These are phyloP conservation scores for Acleris literana DNA, from an alignment of 2,888 invertebrate species.

Conservation along the genomic window DNA sequence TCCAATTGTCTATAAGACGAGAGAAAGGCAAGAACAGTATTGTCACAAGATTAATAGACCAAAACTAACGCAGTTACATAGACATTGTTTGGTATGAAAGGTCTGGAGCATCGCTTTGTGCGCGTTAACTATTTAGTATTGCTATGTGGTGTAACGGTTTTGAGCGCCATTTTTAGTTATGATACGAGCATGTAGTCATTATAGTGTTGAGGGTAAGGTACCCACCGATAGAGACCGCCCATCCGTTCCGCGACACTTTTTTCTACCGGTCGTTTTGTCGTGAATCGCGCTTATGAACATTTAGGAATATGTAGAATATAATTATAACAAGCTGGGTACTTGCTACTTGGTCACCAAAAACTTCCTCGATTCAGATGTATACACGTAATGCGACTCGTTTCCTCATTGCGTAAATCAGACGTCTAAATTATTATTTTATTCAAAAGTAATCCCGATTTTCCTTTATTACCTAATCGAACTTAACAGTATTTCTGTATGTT, in stretches of 20 bases:
- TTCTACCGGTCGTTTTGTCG: slow-evolving; percentile 13
- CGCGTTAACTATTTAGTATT: slow-evolving; percentile 64
- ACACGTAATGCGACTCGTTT: slow-evolving; percentile 8
- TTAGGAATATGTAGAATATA: slow-evolving; percentile 9
- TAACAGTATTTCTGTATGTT: not conserved
- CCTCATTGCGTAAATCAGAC: slow-evolving; percentile 24
- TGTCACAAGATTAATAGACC: slow-evolving; percentile 54
- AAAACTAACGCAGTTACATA: slow-evolving; percentile 53
- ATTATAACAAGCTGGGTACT: not conserved
- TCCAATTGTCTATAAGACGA: slow-evolving; percentile 23
- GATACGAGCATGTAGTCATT: slow-evolving; percentile 51
- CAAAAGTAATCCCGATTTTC: not conserved
- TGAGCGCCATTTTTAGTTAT: slow-evolving; percentile 65
- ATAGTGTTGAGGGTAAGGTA: slow-evolving; percentile 45
- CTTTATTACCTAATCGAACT: not conserved
- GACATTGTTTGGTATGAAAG: slow-evolving; percentile 51
- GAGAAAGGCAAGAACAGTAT: slow-evolving; percentile 33
- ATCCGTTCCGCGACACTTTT: slow-evolving; percentile 53
- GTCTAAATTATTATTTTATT: not conserved
- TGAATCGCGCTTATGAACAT: slow-evolving; percentile 12
- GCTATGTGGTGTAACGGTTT: slow-evolving; percentile 70
- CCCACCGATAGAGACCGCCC: slow-evolving; percentile 45
- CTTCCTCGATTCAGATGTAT: not conserved
- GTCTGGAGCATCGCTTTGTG: slow-evolving; percentile 64
- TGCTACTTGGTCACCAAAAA: not conserved